Conservation (phyloP, 2,797 vertebrate species). For the Oreochromis grahami region DNA sequence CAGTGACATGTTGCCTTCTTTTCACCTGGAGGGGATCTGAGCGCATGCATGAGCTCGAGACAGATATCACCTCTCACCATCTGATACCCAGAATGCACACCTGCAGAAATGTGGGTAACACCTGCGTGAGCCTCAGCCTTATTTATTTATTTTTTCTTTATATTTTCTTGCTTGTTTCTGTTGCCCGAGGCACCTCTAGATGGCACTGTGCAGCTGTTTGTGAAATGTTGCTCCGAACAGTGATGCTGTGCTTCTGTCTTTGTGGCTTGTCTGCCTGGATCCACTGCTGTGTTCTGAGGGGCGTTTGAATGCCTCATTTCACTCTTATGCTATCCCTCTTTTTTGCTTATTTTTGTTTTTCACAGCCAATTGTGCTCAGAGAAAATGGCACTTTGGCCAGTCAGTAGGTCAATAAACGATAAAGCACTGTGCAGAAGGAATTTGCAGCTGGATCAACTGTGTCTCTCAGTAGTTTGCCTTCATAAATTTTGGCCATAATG, state of each 20-base stretch:
- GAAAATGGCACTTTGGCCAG: conserved; percentile 58
- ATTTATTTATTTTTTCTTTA: background rate
- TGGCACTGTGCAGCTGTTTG: conserved; percentile 78
- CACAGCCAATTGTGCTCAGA: conserved; percentile 51
- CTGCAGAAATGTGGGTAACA: conserved; percentile 63
- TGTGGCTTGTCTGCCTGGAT: conserved; percentile 30
- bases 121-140: conserved; percentile 19
- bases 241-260: background rate
- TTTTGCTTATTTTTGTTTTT: conserved; percentile 59
- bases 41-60: conserved; percentile 34
- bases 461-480: conserved; percentile 1
- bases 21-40: conserved; percentile 51
- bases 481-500: background rate
- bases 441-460: conserved; percentile 2
- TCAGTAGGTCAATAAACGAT: conserved; percentile 52
- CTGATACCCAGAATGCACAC: conserved; percentile 58
- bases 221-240: background rate
- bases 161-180: background rate
- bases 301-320: conserved; percentile 72
- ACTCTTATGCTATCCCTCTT: conserved; percentile 27
- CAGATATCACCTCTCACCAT: conserved; percentile 51
- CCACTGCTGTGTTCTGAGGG: conserved; percentile 33
- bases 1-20: conserved; percentile 48
- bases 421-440: conserved; percentile 15
- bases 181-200: conserved; percentile 60